Evolutionary conservation across 2,888 invertebrate species (phyloP).

Genomic region (Aromia moschata): DNA sequence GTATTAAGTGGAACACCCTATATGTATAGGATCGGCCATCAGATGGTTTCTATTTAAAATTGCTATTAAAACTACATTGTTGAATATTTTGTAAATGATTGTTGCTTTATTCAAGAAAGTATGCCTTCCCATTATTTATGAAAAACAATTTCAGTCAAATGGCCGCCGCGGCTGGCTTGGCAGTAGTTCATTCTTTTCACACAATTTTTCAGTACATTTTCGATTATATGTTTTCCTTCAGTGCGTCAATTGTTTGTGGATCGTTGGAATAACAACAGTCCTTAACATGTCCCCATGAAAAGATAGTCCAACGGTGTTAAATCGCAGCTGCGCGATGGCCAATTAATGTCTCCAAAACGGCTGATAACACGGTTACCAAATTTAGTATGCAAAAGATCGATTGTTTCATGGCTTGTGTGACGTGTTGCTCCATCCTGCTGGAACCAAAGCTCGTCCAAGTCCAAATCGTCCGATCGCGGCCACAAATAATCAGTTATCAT

Average conservation of each 20-base stretch:
- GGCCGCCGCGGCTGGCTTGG: background rate
- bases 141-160: background rate
- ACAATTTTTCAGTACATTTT: no score
- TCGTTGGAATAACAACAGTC: background rate
- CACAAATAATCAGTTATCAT: background rate
- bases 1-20: no score
- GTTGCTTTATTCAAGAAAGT: no score
- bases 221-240: no score
- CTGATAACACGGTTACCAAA: background rate
- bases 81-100: no score
- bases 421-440: background rate
- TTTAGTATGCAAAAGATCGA: background rate
- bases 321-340: background rate
- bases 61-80: no score
- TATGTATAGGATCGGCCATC: no score
- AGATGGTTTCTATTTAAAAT: no score
- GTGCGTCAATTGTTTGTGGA: background rate
- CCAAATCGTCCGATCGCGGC: background rate
- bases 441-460: background rate
- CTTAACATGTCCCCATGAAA: background rate
- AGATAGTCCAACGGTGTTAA: background rate
- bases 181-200: no score
- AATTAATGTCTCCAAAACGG: background rate
- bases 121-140: background rate
- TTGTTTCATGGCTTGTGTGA: background rate